Evolutionary conservation across 2,797 vertebrate genomes (phyloP).

Genomic region (Capromys pilorides): DNA sequence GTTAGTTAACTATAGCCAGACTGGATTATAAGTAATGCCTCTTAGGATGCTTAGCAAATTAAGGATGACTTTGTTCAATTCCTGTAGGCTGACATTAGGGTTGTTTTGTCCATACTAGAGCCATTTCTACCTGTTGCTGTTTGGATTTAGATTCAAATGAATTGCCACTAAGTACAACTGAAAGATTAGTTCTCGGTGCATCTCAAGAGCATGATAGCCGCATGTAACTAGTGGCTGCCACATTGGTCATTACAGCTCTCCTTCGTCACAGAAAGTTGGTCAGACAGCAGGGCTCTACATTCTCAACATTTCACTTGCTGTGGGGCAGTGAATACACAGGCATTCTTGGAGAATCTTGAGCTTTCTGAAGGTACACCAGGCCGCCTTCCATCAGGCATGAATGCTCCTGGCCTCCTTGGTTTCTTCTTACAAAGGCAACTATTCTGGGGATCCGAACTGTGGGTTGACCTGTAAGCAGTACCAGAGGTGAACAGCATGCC

Average conservation of each 20-base stretch:
- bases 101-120: neutral
- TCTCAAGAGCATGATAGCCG: neutral
- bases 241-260: neutral
- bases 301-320: neutral
- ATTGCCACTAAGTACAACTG: neutral
- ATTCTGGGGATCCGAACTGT: neutral
- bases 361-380: neutral
- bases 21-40: neutral
- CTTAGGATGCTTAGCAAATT: neutral
- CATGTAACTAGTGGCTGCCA: neutral
- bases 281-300: neutral
- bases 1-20: neutral
- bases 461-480: accelerated
- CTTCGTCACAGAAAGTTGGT: neutral
- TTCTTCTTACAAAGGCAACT: neutral
- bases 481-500: neutral
- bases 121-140: neutral
- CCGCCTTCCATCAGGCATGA: neutral
- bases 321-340: neutral
- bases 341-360: neutral
- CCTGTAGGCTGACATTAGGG: neutral
- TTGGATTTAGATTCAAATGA: neutral
- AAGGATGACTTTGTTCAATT: neutral
- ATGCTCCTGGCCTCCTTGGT: neutral
- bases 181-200: neutral